Conservation (phyloP, 2,113 vertebrate species). For the Salminus brasiliensis region DNA sequence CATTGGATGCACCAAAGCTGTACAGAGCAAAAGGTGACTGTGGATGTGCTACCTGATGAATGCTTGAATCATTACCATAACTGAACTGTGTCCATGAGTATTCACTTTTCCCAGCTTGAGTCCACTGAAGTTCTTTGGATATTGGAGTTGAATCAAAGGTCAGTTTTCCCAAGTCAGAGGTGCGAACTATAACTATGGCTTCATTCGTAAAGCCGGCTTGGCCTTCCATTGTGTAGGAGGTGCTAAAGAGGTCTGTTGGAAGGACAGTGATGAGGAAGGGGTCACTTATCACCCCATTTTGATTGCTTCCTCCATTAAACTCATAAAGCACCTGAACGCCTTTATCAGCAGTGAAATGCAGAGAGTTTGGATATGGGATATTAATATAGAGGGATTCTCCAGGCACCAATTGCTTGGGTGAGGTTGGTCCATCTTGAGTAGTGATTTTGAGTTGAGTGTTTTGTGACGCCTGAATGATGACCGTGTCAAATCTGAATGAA, state of each 20-base stretch:
- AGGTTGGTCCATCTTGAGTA: conserved; percentile 6
- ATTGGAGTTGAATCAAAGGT: conserved; percentile 60
- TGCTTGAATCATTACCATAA: conserved; percentile 35
- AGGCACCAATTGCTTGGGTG: background rate
- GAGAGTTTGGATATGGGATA: conserved; percentile 37
- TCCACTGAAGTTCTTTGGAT: conserved; percentile 61
- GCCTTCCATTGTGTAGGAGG: conserved; percentile 68
- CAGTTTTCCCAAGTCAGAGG: background rate
- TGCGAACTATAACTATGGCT: conserved; percentile 69
- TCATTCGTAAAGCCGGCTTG: conserved; percentile 60
- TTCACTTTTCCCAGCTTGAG: conserved; percentile 61
- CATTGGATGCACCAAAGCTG: conserved; percentile 63
- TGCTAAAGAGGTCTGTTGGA: conserved; percentile 66
- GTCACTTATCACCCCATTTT: conserved; percentile 44
- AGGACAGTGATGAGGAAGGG: conserved; percentile 74
- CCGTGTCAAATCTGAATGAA: conserved; percentile 69
- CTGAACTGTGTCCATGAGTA: conserved; percentile 74
- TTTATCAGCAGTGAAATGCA: conserved; percentile 70
- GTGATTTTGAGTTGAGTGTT: conserved; percentile 62
- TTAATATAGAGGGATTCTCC: conserved; percentile 50
- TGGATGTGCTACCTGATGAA: conserved; percentile 56
- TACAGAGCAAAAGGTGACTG: conserved; percentile 70
- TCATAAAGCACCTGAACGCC: conserved; percentile 78
- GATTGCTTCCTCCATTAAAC: conserved; percentile 63
- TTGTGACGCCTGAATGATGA: conserved; percentile 73